Evolutionary conservation across 2,888 invertebrate species (phyloP).

Genomic region (Rhodophaea formosa): DNA sequence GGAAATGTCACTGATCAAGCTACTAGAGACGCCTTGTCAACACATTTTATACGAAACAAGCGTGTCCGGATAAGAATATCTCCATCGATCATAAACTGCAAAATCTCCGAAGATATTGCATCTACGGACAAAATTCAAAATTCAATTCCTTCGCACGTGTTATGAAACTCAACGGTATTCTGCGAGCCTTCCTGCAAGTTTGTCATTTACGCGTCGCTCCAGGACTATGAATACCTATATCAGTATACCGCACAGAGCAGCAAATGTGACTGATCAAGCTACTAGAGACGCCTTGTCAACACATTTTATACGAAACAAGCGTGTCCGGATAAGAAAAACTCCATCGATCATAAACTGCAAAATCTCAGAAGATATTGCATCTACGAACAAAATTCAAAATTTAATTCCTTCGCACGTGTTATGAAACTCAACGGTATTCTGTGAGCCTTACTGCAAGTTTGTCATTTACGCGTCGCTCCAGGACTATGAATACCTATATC

Average conservation of each 20-base stretch:
- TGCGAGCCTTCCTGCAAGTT: background rate
- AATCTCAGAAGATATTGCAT: conserved; percentile 1
- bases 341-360: background rate
- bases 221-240: conserved; percentile 6
- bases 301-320: too few species aligned
- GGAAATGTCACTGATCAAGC: too few species aligned
- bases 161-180: background rate
- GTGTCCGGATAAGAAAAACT: too few species aligned
- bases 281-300: too few species aligned
- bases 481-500: conserved; percentile 10
- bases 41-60: too few species aligned
- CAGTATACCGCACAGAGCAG: too few species aligned
- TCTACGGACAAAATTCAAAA: conserved; percentile 1
- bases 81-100: background rate
- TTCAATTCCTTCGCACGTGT: conserved; percentile 4
- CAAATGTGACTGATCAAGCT: too few species aligned
- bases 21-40: too few species aligned
- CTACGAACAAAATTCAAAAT: conserved; percentile 1
- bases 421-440: background rate
- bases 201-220: conserved; percentile 8
- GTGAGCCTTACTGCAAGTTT: background rate
- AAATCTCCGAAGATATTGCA: conserved; percentile 1
- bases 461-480: conserved; percentile 7
- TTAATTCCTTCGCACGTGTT: conserved; percentile 2
- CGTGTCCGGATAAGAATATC: too few species aligned